Conservation (phyloP, 2,113 vertebrate genomes). For the Psilopogon haemacephalus region DNA sequence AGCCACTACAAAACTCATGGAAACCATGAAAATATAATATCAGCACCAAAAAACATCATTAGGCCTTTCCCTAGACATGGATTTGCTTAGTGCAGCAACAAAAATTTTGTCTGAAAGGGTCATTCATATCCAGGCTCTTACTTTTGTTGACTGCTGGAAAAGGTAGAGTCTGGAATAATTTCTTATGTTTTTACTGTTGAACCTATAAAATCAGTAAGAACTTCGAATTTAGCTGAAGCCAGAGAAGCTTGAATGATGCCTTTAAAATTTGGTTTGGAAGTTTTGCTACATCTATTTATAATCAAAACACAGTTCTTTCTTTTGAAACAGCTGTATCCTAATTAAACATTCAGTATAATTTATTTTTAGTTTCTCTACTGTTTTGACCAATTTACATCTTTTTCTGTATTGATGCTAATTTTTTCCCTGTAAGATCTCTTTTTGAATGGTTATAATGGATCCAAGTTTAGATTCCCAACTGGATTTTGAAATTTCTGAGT, state of each 20-base stretch:
- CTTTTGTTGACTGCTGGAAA: neutral
- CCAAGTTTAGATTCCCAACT: neutral
- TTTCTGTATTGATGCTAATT: neutral
- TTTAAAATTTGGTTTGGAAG: neutral
- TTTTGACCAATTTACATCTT: neutral
- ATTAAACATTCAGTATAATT: neutral
- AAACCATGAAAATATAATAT: neutral
- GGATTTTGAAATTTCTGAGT: neutral
- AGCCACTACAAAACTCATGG: neutral
- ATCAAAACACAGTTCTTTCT: neutral
- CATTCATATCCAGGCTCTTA: neutral
- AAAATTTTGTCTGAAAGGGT: neutral
- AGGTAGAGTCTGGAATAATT: neutral
- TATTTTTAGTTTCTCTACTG: constrained; percentile 20
- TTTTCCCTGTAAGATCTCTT: neutral
- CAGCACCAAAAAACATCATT: neutral
- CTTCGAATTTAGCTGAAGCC: neutral
- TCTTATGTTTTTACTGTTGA: neutral
- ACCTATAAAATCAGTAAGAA: neutral
- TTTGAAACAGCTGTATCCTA: neutral
- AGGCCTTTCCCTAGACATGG: neutral
- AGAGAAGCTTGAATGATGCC: neutral
- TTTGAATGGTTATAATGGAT: neutral
- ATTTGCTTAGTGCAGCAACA: neutral
- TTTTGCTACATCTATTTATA: constrained; percentile 1